These are phyloP conservation scores for Amphiura filiformis DNA, from an alignment of 35 echinoderm and acorn worm species.

Conservation along the genomic window DNA sequence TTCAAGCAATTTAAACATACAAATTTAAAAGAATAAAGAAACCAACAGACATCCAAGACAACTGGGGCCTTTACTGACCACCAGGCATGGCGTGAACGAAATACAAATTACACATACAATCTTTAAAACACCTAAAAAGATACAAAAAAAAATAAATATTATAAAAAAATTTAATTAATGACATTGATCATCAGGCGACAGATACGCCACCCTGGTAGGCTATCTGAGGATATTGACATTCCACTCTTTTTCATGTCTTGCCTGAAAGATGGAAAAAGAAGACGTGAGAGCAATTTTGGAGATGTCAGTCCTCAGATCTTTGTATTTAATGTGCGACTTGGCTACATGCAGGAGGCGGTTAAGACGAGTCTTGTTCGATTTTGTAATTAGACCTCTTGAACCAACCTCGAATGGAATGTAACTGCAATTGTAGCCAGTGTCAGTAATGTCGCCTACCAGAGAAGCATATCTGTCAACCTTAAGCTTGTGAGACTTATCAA, in stretches of 20 bases:
- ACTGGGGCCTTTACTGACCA: background rate
- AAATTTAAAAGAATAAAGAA: background rate
- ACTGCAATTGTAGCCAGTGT: background rate
- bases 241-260: background rate
- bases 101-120: background rate
- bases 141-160: background rate
- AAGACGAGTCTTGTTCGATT: background rate
- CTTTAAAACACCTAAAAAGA: background rate
- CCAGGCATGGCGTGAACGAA: background rate
- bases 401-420: background rate
- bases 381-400: background rate
- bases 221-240: background rate
- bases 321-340: background rate
- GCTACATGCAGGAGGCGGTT: background rate
- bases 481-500: background rate
- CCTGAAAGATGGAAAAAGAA: background rate
- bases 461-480: background rate
- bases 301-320: background rate
- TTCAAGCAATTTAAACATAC: background rate
- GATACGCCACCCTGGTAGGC: background rate
- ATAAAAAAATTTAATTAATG: background rate
- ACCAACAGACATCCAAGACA: background rate
- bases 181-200: too few species aligned
- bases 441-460: background rate
- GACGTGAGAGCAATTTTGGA: background rate